phyloP scores from a whole-genome alignment of 2,113 vertebrate species.

The Seriola quinqueradiata region DNA sequence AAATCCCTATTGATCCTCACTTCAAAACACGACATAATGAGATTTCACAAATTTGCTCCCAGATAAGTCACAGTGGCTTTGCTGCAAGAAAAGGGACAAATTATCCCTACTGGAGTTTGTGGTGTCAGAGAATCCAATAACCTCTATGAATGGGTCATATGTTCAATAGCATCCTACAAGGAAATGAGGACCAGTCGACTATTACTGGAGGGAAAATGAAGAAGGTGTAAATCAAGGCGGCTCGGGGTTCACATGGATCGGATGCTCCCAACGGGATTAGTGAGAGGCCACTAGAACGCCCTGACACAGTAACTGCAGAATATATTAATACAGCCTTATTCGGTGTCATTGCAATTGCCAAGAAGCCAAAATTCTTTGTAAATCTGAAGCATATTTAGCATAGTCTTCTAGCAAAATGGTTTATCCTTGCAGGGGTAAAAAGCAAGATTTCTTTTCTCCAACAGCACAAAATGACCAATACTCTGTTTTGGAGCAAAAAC shows the following conservation, averaged over 20 bases:
- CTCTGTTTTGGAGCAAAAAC: slow-evolving; percentile 44
- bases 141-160: slow-evolving; percentile 65
- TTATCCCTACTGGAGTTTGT: slow-evolving; percentile 54
- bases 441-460: slow-evolving; percentile 1
- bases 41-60: slow-evolving; percentile 62
- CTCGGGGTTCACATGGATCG: slow-evolving; percentile 32
- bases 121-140: slow-evolving; percentile 70
- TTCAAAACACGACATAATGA: slow-evolving; percentile 58
- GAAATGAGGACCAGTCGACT: slow-evolving; percentile 48
- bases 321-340: slow-evolving; percentile 10
- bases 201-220: slow-evolving; percentile 64
- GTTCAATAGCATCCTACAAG: slow-evolving; percentile 59
- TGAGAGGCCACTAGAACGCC: slow-evolving; percentile 18
- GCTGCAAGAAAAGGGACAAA: slow-evolving; percentile 46
- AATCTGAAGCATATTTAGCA: neutral
- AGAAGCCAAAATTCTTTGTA: neutral
- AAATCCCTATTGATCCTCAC: slow-evolving; percentile 58
- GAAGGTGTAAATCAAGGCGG: slow-evolving; percentile 61
- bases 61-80: slow-evolving; percentile 63
- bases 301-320: slow-evolving; percentile 11
- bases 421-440: slow-evolving; percentile 12
- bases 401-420: neutral
- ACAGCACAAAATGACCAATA: slow-evolving; percentile 42
- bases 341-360: slow-evolving; percentile 4
- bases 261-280: slow-evolving; percentile 38